Conservation (phyloP, 1,140 invertebrate genomes). For the Drosophila dunni region DNA sequence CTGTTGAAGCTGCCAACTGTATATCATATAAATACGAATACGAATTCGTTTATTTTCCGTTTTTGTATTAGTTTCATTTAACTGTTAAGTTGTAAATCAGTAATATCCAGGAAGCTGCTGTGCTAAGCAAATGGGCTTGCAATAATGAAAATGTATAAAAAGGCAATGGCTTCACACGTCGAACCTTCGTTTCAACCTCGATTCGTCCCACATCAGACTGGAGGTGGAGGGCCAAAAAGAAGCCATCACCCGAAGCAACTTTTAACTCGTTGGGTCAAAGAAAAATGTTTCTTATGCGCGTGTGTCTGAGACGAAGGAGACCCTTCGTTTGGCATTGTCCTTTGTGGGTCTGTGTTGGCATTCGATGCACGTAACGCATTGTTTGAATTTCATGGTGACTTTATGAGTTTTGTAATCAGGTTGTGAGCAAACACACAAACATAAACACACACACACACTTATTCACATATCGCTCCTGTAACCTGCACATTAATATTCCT, state of each 20-base stretch:
- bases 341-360: constrained; percentile 55
- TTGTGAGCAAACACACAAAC: constrained; percentile 68
- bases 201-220: not conserved
- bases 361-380: constrained; percentile 80
- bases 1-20: constrained; percentile 49
- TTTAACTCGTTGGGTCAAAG: constrained; percentile 75
- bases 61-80: constrained; percentile 10
- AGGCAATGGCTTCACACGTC: constrained; percentile 61
- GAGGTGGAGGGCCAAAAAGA: not conserved
- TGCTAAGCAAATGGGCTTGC: constrained; percentile 61
- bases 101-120: constrained; percentile 26
- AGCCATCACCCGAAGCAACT: constrained; percentile 19
- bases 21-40: constrained; percentile 2
- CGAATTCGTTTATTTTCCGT: constrained; percentile 8
- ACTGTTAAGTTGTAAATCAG: constrained; percentile 53
- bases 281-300: constrained; percentile 69
- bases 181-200: not conserved
- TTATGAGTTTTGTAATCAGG: constrained; percentile 83
- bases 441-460: constrained; percentile 16
- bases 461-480: constrained; percentile 32
- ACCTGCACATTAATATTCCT: constrained; percentile 78
- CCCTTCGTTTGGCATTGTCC: constrained; percentile 55
- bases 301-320: constrained; percentile 38
- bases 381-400: constrained; percentile 83
- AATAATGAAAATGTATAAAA: constrained; percentile 80